Evolutionary conservation across 1,140 invertebrate species (phyloP), one percentile per base, ranked within the genome.

Genomic region (Pectinophora gossypiella): DNA sequence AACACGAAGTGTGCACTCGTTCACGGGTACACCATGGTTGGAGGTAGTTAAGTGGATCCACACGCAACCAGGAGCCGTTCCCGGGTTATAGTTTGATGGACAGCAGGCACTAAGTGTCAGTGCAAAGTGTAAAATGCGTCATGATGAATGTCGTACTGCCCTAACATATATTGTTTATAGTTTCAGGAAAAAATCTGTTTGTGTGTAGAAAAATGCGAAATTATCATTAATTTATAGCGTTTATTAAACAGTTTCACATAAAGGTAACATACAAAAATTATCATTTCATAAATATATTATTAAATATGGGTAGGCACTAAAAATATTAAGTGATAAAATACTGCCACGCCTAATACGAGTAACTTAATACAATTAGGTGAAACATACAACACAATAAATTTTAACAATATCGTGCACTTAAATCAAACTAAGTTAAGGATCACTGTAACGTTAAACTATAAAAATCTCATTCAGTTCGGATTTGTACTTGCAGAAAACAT

Each of bases 381-480:
- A 83, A 85, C 79, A 80, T 85, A 85, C 74, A 83, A 83, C 76
- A 85, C 79, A 83, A 70, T 85, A 75, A 73, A 78, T 74, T 78
- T 85, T 72, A 83, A 85, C 79, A 85, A 82, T 82, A 56, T 83
- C 82, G 82, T 85, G 82, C 82, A 82, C 76, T 83, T 83, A 83
- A 83, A 74, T 68, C 73, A 78, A 81, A 84, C 80, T 76, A 81
- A 77, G 73, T 83, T 79, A 82, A 84, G 79, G 72, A 77, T 82
- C 75, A 77, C 72, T 82, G 70, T 79, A 77, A 79, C 72, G 82
- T 85, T 80, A 83, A 79, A 77, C 76, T 83, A 74, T 32, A 32
- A 75, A 79, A 85, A 81, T 84, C 75, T 85, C 79, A 85, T 82
- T 85, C 82, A 80, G 76, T 76, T 85, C 69, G 80, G 78, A 85